Evolutionary conservation across 2,113 vertebrate species (phyloP), one percentile per base, ranked within the genome.

Genomic region (Anhinga anhinga): DNA sequence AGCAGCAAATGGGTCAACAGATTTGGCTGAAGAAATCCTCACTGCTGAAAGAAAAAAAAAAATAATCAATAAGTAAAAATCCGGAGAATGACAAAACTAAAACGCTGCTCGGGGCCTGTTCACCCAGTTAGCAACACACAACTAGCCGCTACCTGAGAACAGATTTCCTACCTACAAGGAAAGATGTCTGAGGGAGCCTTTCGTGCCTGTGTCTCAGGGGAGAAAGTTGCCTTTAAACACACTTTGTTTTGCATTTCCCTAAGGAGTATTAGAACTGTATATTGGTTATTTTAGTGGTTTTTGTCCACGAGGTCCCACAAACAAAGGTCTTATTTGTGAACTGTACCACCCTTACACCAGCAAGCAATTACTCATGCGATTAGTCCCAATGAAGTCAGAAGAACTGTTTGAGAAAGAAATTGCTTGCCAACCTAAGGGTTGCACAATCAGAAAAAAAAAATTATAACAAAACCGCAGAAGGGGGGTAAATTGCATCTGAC

Each of bases 1-100:
- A 73, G 86, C n/a, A 87, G 77, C 82, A 94, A 93, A 0, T 71
- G 74, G 94, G 89, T 89, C 93, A 97, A 85, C 29, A 50, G 67
- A 82, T 77, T 53, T 53, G 66, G 61, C 77, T 91, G 77, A 91
- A 88, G 86, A 94, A 96, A 95, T 93, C 73, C 69, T 83, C 69
- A 45, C 65, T 42, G n/a, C 49, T 79, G 38, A 55, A 77, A 93
- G 40, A 34, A 36, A 52, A 87, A 34, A 52, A 87, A 36, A 50
- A 53, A 65, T n/a, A n/a, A 40, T 40, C 8, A 70, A 36, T 5
- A 62, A 45, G 53, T 11, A 65, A 72, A 87, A 61, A 73, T 55
- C 47, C 85, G 20, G 47, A 88, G 74, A 82, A 65, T 7, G 44
- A 65, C 34, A 72, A 36, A 90, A 62, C 34, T 22, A 12, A 91